Evolutionary conservation across 2,797 vertebrate genomes (phyloP), one percentile per base, ranked within the genome.

Genomic region (Sebastes iracundus): DNA sequence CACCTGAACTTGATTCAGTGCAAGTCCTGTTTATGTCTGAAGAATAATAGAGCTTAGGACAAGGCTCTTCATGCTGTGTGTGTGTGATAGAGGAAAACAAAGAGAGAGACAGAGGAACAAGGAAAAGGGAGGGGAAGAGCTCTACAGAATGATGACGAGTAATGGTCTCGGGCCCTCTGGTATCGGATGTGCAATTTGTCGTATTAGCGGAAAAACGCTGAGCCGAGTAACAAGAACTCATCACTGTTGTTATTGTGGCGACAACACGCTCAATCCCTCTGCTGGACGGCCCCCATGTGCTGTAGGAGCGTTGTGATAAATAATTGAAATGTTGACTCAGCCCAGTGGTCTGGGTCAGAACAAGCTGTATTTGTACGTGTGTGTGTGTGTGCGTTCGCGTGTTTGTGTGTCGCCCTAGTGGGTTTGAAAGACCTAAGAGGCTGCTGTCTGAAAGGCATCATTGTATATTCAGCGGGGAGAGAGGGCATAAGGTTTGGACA

Each of bases 251-350:
- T 90, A 76, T 76, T 79, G 86, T 69, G 83, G 75, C 60, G 78
- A 88, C 87, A 87, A 71, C 65, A 60, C 32, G 68, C 79, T 78
- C 84, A 63, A 85, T 91, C 81, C 83, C 80, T 79, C 74, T 33
- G 77, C 82, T 28, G 82, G 87, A 83, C 77, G 0, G 79, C 76
- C 58, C 35, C 68, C 46, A 32, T 71, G 81, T 84, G 87, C 82
- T 87, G 88, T 62, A 64, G 63, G 58, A 77, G 81, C 72, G 82
- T 69, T 78, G 79, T 78, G 82, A 91, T 93, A 92, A 92, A 94
- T 93, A 92, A 94, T 92, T 91, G 90, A 94, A 93, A 92, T 82
- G 89, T 93, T 88, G 90, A 93, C 88, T 92, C 90, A 90, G 92
- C 87, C 80, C 82, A 88, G 80, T 83, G 90, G 90, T 89, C 86